These are phyloP conservation scores for Venusia cambrica DNA, from an alignment of 2,888 invertebrate species.

Conservation along the genomic window DNA sequence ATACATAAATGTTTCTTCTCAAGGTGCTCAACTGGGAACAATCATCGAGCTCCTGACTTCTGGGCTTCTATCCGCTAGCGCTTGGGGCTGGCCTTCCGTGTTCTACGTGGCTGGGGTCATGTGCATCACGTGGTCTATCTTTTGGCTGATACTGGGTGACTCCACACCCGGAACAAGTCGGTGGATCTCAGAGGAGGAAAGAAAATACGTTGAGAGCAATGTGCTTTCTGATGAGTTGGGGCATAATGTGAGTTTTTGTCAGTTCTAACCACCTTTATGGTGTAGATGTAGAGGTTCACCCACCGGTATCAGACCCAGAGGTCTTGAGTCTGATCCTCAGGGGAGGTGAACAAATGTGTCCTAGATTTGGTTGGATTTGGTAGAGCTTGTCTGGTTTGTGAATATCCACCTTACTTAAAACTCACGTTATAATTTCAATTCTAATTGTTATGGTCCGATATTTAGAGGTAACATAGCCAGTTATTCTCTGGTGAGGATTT, in stretches of 20 bases:
- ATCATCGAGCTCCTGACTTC: conserved; percentile 87
- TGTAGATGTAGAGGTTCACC: too few species aligned
- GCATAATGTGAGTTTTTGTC: conserved; percentile 45
- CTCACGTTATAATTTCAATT: too few species aligned
- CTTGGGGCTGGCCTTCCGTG: conserved; percentile 89
- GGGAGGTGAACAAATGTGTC: too few species aligned
- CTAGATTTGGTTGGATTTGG: too few species aligned
- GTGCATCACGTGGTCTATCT: conserved; percentile 82
- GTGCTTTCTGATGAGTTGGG: conserved; percentile 58
- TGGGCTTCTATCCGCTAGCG: conserved; percentile 85
- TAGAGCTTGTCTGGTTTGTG: too few species aligned
- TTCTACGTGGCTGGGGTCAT: conserved; percentile 87
- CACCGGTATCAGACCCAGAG: too few species aligned
- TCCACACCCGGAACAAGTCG: conserved; percentile 83
- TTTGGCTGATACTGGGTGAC: conserved; percentile 84
- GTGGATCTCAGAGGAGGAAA: conserved; percentile 84
- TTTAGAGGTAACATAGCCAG: too few species aligned
- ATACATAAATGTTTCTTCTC: not conserved
- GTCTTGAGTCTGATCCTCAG: too few species aligned
- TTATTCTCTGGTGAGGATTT: too few species aligned
- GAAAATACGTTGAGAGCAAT: conserved; percentile 84
- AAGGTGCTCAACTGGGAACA: conserved; percentile 91
- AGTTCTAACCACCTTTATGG: too few species aligned
- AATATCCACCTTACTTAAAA: too few species aligned
- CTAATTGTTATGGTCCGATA: not conserved